Evolutionary conservation across 2,113 vertebrate genomes (phyloP).

Genomic region (Andinoacara biseriatus): DNA sequence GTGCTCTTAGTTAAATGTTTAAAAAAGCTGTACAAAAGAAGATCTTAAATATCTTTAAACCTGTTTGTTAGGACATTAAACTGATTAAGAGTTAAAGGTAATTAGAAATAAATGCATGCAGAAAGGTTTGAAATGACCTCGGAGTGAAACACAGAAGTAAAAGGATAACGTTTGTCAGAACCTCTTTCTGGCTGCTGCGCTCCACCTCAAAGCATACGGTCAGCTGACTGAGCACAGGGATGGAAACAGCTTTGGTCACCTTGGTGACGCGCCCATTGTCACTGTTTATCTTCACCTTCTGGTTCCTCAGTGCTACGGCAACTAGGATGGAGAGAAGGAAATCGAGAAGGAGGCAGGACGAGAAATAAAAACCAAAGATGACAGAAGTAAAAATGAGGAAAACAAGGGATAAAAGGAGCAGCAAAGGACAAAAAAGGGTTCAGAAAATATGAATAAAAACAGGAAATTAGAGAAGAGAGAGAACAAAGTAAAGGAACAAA

Average conservation of each 20-base stretch:
- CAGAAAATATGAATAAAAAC: not conserved
- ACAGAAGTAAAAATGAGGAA: not conserved
- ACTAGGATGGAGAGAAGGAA: slow-evolving; percentile 75
- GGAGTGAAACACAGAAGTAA: not conserved
- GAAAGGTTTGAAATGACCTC: not conserved
- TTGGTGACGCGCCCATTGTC: slow-evolving; percentile 69
- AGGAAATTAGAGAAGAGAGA: not conserved
- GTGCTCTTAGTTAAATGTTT: no score
- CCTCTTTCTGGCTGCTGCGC: slow-evolving; percentile 64
- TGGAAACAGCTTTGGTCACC: slow-evolving; percentile 73
- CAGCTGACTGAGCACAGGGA: slow-evolving; percentile 86
- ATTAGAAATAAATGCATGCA: not conserved
- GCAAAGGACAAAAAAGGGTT: not conserved
- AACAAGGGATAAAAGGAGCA: not conserved
- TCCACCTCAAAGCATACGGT: slow-evolving; percentile 90
- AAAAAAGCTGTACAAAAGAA: no score
- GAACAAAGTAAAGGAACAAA: not conserved
- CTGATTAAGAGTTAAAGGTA: no score
- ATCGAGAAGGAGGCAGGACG: not conserved
- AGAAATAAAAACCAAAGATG: not conserved
- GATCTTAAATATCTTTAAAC: no score
- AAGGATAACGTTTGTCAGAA: not conserved
- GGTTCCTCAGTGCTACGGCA: slow-evolving; percentile 92
- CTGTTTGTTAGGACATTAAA: no score
- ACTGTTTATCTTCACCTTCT: slow-evolving; percentile 85